phyloP scores from a whole-genome alignment of 2,113 vertebrate species.

The Pollachius pollachius region DNA sequence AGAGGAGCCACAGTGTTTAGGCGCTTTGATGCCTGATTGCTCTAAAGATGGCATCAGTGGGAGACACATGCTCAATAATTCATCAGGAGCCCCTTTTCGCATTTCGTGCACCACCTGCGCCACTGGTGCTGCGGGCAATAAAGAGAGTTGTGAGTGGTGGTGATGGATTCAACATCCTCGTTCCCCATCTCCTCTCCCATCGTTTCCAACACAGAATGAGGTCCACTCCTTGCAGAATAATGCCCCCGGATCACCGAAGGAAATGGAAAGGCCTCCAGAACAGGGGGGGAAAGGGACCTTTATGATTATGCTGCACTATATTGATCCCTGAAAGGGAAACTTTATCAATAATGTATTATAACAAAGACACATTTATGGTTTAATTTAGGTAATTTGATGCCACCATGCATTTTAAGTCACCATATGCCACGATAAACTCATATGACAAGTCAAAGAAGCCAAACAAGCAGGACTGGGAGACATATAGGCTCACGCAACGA shows the following conservation, averaged over 20 bases:
- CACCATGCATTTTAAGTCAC: no score
- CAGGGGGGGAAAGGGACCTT: no score
- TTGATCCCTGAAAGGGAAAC: no score
- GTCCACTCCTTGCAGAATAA: constrained; percentile 43
- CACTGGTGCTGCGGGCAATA: constrained; percentile 15
- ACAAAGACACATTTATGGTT: no score
- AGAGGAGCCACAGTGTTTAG: background rate
- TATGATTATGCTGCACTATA: no score
- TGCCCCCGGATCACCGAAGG: background rate
- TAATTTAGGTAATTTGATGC: no score
- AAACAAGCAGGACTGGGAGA: no score
- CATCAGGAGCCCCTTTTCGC: constrained; percentile 24
- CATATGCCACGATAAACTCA: no score
- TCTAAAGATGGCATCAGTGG: constrained; percentile 41
- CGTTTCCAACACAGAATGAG: constrained; percentile 22
- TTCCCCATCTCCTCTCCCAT: background rate
- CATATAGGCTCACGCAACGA: no score
- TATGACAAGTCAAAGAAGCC: no score
- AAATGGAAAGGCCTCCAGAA: no score
- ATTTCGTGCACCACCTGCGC: constrained; percentile 33
- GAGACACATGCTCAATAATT: constrained; percentile 38
- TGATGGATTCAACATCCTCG: constrained; percentile 38
- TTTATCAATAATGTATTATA: no score
- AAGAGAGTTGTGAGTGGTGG: background rate
- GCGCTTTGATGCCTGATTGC: constrained; percentile 40